Base-by-base conservation (phyloP, 1,140 invertebrate genomes). In the Drosophila ananassae region DNA sequence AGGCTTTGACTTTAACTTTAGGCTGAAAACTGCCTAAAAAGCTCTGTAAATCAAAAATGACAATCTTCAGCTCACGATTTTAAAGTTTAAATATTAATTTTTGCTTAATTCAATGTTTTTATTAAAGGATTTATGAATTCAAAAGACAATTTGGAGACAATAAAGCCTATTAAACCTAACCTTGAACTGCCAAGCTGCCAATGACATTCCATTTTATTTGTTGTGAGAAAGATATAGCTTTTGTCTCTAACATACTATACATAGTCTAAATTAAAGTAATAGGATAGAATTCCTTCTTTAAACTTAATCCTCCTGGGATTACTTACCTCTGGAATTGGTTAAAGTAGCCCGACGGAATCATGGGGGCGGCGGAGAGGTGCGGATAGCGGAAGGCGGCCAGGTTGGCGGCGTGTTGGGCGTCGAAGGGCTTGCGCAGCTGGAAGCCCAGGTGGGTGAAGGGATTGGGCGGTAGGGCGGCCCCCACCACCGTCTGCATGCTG, bases 371-470 rank as follows among this genome's bases (percentile, higher is more conserved):
- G 8, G 92, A 90, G 52, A 93, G 71, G 32, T 94, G 93, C 10
- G 94, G 94, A 85, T 95, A 95, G 24, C 94, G 93, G 91, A 96
- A 96, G 6, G 94, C 93, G 28, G 94, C 93, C 71, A 94, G 83
- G 71, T 91, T 92, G 55, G 93, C 92, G 46, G 89, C 67, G 21
- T 69, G 67, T 69, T 69, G 84, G n/a, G 94, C 92, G 74, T 97
- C 96, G 92, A 97, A 97, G 1, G 96, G 95, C 87, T 97, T 97
- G 44, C 96, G 93, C 66, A 96, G 94, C 5, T 94, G 93, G 81
- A 96, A 95, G 53, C 94, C 94, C 55, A 96, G 92, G 81, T 96
- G 96, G 28, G 94, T 94, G 92, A 96, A 97, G 4, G 95, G 96
- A 91, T 96, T 97, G 7, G 95, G 95, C 17, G 94, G 94, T 77